Evolutionary conservation across 1,140 invertebrate genomes (phyloP).

Genomic region (Theocolax elegans): DNA sequence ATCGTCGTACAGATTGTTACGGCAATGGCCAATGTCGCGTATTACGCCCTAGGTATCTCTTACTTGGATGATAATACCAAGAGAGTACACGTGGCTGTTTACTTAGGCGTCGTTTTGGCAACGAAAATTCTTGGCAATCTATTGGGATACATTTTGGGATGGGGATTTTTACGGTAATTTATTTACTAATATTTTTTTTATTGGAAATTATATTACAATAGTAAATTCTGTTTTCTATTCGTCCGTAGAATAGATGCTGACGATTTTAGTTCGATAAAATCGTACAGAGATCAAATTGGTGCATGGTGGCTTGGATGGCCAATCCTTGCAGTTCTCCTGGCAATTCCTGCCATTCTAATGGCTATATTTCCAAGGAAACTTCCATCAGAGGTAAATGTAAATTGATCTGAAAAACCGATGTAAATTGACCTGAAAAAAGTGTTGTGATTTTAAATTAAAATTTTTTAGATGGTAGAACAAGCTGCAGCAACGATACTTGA

Average conservation of each 20-base stretch:
- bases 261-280: constrained; percentile 50
- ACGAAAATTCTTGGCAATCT: constrained; percentile 60
- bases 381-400: constrained; percentile 58
- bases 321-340: constrained; percentile 55
- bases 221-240: constrained; percentile 16
- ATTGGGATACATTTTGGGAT: constrained; percentile 62
- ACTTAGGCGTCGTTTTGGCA: constrained; percentile 62
- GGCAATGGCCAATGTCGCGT: constrained; percentile 72
- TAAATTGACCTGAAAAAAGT: too few species aligned
- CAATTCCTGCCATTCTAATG: constrained; percentile 56
- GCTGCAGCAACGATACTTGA: constrained; percentile 67
- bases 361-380: constrained; percentile 62
- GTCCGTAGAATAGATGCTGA: constrained; percentile 57
- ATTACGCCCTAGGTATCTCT: constrained; percentile 74
- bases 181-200: not conserved
- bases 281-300: constrained; percentile 60
- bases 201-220: not conserved
- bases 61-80: constrained; percentile 78
- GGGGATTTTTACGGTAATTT: constrained; percentile 61
- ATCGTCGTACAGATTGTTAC: constrained; percentile 71
- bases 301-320: constrained; percentile 65
- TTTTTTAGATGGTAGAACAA: constrained; percentile 66
- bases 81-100: constrained; percentile 68
- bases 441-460: not conserved
- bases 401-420: constrained; percentile 18